Conservation (phyloP, 2,113 vertebrate species). For the Dasyprocta punctata region DNA sequence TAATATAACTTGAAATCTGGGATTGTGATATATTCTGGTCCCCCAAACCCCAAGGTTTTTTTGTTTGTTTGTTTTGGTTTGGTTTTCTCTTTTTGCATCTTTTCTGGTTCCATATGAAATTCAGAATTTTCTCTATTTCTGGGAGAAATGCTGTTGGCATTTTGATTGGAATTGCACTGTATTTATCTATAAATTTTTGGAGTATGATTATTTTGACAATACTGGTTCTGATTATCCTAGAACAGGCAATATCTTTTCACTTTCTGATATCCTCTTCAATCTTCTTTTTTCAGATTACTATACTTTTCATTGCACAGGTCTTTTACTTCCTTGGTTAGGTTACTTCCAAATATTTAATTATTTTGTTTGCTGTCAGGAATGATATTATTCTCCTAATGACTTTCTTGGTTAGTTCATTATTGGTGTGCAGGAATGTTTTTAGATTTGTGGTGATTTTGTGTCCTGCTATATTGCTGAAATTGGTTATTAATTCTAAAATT, state of each 20-base stretch:
- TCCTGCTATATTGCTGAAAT: not conserved
- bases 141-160: no score
- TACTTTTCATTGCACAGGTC: not conserved
- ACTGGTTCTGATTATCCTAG: not conserved
- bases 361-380: not conserved
- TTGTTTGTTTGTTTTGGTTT: not conserved
- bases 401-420: not conserved
- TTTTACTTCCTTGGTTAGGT: not conserved
- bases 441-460: not conserved
- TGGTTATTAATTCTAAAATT: not conserved
- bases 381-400: not conserved
- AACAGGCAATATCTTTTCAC: not conserved
- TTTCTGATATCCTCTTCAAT: not conserved
- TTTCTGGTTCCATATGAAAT: not conserved
- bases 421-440: not conserved
- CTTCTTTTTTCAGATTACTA: not conserved
- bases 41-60: not conserved
- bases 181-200: no score
- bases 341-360: not conserved
- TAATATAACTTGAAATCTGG: not conserved
- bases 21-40: not conserved
- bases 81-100: no score
- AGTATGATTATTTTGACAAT: no score
- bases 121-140: not conserved
- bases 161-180: no score